These are phyloP conservation scores for Okapia johnstoni DNA, from an alignment of 2,113 vertebrate species.

Conservation along the genomic window DNA sequence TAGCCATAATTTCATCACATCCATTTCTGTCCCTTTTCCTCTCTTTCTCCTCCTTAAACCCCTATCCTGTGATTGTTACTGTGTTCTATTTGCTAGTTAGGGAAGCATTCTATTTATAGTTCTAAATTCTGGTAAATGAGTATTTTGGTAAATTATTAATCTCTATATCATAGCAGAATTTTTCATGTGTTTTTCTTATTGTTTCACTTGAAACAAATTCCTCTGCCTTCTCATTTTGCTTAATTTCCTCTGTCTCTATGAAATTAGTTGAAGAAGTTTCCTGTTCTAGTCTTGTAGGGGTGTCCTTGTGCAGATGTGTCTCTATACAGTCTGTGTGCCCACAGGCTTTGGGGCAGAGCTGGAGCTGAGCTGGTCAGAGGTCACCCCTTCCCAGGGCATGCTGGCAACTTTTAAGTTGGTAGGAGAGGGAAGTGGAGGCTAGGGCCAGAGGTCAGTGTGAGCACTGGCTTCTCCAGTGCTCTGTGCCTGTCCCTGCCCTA, in stretches of 20 bases:
- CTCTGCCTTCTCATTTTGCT: background rate
- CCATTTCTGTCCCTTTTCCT: background rate
- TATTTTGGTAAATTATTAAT: background rate
- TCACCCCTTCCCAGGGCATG: background rate
- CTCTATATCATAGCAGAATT: background rate
- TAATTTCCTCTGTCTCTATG: background rate
- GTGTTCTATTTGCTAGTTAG: background rate
- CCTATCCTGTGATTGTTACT: background rate
- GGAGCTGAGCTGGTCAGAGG: background rate
- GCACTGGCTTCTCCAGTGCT: background rate
- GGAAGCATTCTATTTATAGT: background rate
- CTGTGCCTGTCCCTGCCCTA: background rate
- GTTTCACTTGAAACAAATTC: background rate
- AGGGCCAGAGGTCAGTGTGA: background rate
- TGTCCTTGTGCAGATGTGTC: background rate
- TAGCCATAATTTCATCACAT: background rate
- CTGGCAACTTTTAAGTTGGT: background rate
- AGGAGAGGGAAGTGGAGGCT: background rate
- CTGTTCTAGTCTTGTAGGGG: background rate
- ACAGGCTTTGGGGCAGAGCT: background rate
- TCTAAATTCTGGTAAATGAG: background rate
- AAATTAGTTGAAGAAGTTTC: background rate
- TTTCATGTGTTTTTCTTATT: background rate
- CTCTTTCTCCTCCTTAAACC: background rate
- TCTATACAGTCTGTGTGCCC: background rate